phyloP scores from a whole-genome alignment of 2,113 vertebrate genomes.

The Trinectes maculatus region DNA sequence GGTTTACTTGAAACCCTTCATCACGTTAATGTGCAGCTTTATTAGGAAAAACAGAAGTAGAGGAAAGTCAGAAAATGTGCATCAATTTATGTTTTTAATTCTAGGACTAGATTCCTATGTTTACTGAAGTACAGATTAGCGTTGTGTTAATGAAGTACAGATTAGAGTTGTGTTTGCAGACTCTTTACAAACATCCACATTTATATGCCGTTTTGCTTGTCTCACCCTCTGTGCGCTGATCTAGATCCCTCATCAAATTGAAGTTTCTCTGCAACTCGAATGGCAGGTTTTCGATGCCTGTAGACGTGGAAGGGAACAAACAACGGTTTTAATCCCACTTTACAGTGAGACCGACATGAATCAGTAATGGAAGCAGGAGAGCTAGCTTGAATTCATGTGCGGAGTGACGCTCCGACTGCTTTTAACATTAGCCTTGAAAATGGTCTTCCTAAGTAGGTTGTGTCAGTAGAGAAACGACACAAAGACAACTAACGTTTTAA shows the following conservation, averaged over 20 bases:
- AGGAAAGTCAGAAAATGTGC: too few species aligned
- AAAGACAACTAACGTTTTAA: background rate
- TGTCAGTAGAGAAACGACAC: background rate
- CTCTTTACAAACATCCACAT: too few species aligned
- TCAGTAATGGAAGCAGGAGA: background rate
- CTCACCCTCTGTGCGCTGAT: slow-evolving; percentile 96
- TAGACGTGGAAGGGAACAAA: slow-evolving; percentile 22
- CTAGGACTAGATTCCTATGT: too few species aligned
- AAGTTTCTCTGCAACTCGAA: slow-evolving; percentile 98
- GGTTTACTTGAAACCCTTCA: background rate
- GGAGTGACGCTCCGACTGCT: background rate
- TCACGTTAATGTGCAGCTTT: too few species aligned
- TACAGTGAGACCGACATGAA: background rate
- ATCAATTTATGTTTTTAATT: too few species aligned
- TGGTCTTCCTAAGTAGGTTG: background rate
- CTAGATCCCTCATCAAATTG: slow-evolving; percentile 96
- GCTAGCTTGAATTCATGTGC: slow-evolving; percentile 5
- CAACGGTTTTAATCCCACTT: background rate
- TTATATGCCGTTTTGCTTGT: background rate
- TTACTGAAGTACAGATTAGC: too few species aligned
- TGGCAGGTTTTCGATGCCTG: slow-evolving; percentile 96
- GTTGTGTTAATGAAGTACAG: background rate
- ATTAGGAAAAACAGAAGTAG: too few species aligned
- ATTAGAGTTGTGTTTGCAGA: background rate
- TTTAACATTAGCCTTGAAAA: background rate